phyloP scores from a whole-genome alignment of 2,888 invertebrate genomes.

The Strigamia maritima region DNA sequence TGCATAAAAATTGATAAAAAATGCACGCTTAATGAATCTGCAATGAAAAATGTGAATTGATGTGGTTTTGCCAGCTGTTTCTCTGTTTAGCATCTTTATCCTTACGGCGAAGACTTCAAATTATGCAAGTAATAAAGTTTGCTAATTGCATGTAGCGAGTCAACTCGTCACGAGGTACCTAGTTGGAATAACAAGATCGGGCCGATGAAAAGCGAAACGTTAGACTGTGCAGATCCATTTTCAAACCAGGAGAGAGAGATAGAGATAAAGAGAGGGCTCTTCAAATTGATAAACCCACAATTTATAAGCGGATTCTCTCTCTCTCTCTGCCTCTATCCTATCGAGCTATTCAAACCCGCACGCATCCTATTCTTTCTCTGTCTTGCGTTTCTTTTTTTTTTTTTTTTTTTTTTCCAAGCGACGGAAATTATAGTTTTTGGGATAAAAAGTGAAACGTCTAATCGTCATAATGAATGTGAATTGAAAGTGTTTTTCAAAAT shows the following conservation, averaged over 20 bases:
- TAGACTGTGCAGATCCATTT: slow-evolving; percentile 13
- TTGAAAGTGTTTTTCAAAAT: neutral
- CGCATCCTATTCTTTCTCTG: neutral
- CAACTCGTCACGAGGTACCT: slow-evolving; percentile 11
- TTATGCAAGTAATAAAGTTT: slow-evolving; percentile 28
- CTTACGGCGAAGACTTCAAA: neutral
- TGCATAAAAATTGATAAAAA: neutral
- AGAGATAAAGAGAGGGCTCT: slow-evolving; percentile 28
- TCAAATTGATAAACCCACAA: slow-evolving; percentile 34
- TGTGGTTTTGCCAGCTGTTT: slow-evolving; percentile 30
- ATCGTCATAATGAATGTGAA: slow-evolving; percentile 18
- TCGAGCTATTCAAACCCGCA: slow-evolving; percentile 30
- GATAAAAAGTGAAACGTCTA: slow-evolving; percentile 24
- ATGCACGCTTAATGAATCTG: slow-evolving; percentile 1
- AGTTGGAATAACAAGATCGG: slow-evolving; percentile 14
- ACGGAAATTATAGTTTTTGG: slow-evolving; percentile 14
- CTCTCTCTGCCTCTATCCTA: no score
- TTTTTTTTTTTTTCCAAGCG: neutral
- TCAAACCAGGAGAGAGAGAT: neutral
- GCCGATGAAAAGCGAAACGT: slow-evolving; percentile 20
- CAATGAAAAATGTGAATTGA: slow-evolving; percentile 18
- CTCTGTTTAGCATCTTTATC: slow-evolving; percentile 25
- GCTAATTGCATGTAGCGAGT: slow-evolving; percentile 27
- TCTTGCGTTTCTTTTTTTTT: neutral
- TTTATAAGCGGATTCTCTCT: slow-evolving; percentile 24